Conservation (phyloP, 2,113 vertebrate species). For the Bufo gargarizans region DNA sequence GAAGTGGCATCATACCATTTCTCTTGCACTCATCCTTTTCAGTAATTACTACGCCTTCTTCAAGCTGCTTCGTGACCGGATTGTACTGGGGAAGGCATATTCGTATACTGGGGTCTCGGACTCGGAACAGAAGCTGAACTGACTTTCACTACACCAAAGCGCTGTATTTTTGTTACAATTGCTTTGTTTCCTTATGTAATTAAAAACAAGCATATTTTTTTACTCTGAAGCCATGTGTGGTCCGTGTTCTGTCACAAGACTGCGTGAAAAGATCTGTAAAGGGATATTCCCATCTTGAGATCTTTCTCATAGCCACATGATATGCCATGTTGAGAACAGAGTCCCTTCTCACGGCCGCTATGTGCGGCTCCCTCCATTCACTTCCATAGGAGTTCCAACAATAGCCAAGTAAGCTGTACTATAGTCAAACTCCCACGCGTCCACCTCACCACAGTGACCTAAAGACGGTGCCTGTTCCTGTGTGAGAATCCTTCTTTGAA, state of each 20-base stretch:
- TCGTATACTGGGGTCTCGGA: constrained; percentile 83
- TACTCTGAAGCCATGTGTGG: constrained; percentile 75
- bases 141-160: constrained; percentile 74
- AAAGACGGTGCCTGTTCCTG: no score
- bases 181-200: constrained; percentile 84
- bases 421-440: no score
- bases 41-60: constrained; percentile 99
- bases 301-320: no score
- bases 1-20: constrained; percentile 98
- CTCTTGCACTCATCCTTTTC: constrained; percentile 95
- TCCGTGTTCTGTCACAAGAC: neutral
- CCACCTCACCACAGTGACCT: no score
- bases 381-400: no score
- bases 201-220: constrained; percentile 95
- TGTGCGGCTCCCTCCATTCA: no score
- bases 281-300: no score
- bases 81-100: constrained; percentile 95
- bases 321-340: no score
- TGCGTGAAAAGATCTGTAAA: neutral
- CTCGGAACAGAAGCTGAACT: constrained; percentile 90
- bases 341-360: no score
- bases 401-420: no score
- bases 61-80: constrained; percentile 95
- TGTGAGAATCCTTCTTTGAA: no score
- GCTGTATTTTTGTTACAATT: constrained; percentile 96